phyloP scores from a whole-genome alignment of 2,797 vertebrate genomes.

The Falco rusticolus region DNA sequence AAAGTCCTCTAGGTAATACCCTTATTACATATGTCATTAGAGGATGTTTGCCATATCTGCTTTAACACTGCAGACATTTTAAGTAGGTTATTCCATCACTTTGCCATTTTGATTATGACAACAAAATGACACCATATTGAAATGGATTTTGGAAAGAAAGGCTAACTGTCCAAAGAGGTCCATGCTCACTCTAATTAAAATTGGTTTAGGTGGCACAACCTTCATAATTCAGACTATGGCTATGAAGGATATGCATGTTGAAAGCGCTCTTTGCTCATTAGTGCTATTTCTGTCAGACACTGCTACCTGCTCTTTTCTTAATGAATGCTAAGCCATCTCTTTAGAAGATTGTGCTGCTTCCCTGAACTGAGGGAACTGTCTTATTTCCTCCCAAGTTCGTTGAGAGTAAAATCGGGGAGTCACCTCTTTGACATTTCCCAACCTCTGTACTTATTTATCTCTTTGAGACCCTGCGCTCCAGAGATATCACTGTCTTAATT shows the following conservation, averaged over 20 bases:
- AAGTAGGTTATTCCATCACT: slow-evolving; percentile 85
- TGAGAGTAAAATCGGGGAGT: slow-evolving; percentile 80
- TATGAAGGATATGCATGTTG: slow-evolving; percentile 80
- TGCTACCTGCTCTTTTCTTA: slow-evolving; percentile 84
- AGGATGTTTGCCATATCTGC: slow-evolving; percentile 76
- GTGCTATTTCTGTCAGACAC: slow-evolving; percentile 81
- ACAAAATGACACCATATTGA: slow-evolving; percentile 85
- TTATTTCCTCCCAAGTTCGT: slow-evolving; percentile 80
- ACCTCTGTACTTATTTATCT: slow-evolving; percentile 89
- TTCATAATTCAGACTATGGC: slow-evolving; percentile 81
- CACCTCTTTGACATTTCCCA: slow-evolving; percentile 84
- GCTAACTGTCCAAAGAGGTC: slow-evolving; percentile 87
- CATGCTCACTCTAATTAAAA: slow-evolving; percentile 86
- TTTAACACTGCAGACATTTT: slow-evolving; percentile 80
- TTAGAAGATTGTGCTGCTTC: slow-evolving; percentile 74
- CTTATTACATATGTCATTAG: slow-evolving; percentile 79
- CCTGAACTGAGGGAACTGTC: slow-evolving; percentile 78
- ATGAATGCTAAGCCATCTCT: slow-evolving; percentile 84
- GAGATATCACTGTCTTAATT: slow-evolving; percentile 93
- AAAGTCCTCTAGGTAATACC: slow-evolving; percentile 83
- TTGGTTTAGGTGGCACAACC: slow-evolving; percentile 84
- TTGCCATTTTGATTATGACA: slow-evolving; percentile 89
- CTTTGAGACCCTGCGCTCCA: slow-evolving; percentile 82
- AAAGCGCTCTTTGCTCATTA: slow-evolving; percentile 86
- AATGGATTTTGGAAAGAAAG: slow-evolving; percentile 86